These are phyloP conservation scores for Yponomeuta cagnagella DNA, from an alignment of 2,888 invertebrate genomes.

Conservation along the genomic window DNA sequence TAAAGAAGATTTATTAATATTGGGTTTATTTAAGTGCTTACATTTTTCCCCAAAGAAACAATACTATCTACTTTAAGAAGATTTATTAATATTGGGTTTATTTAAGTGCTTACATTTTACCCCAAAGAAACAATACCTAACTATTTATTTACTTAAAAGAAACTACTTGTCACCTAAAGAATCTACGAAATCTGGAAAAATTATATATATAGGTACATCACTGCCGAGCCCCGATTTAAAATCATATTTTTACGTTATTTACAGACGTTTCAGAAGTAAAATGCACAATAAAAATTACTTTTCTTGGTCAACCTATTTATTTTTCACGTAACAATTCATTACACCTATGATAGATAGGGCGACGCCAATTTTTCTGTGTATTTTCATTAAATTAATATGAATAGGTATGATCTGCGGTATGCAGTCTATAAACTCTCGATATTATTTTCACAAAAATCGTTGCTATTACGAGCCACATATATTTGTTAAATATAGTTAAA, in stretches of 20 bases:
- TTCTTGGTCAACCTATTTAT: background rate
- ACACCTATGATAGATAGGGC: background rate
- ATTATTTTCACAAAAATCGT: constrained; percentile 45
- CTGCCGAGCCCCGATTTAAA: constrained; percentile 12
- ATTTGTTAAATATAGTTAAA: constrained; percentile 55
- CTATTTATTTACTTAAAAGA: constrained; percentile 5
- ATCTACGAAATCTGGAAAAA: background rate
- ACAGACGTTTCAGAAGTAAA: constrained; percentile 37
- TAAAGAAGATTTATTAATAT: constrained; percentile 15
- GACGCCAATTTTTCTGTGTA: background rate
- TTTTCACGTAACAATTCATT: background rate
- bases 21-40: constrained; percentile 13
- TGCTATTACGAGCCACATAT: constrained; percentile 37
- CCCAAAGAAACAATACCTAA: constrained; percentile 14
- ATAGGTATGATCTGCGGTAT: constrained; percentile 29
- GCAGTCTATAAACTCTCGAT: constrained; percentile 42
- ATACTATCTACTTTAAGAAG: constrained; percentile 16
- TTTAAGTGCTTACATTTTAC: constrained; percentile 13
- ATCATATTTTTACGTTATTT: constrained; percentile 8
- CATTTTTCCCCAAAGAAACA: constrained; percentile 14
- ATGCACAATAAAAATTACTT: constrained; percentile 20
- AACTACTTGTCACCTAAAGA: background rate
- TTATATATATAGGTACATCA: background rate
- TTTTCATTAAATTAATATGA: background rate
- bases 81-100: constrained; percentile 13